Evolutionary conservation across 2,888 invertebrate genomes (phyloP).

Genomic region (Tiphia femorata): DNA sequence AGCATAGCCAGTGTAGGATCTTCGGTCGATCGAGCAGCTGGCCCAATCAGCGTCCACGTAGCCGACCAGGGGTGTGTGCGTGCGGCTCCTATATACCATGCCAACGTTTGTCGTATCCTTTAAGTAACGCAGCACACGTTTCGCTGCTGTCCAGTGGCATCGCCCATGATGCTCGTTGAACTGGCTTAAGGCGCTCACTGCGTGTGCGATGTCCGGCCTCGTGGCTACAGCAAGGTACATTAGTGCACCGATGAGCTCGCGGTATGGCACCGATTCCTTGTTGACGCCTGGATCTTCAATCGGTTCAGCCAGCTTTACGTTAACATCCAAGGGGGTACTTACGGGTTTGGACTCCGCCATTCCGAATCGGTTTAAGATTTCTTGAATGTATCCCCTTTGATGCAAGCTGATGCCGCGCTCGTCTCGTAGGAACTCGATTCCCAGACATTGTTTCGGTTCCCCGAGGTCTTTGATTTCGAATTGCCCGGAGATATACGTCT

Average conservation of each 20-base stretch:
- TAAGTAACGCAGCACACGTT: background rate
- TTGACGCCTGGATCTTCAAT: background rate
- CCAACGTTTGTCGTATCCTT: background rate
- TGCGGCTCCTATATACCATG: background rate
- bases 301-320: background rate
- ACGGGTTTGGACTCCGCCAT: background rate
- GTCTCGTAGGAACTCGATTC: background rate
- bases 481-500: background rate
- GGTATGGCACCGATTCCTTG: background rate
- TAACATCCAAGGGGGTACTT: background rate
- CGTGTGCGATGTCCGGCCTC: background rate
- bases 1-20: slow-evolving; percentile 10
- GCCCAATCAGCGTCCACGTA: slow-evolving; percentile 21
- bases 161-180: background rate
- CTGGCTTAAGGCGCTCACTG: background rate
- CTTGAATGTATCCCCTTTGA: background rate
- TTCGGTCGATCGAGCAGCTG: slow-evolving; percentile 9
- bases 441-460: background rate
- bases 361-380: background rate
- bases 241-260: background rate
- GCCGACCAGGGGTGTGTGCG: background rate
- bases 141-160: slow-evolving; percentile 4
- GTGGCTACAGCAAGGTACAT: background rate
- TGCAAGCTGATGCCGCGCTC: background rate
- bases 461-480: background rate